Evolutionary conservation across 2,888 invertebrate genomes (phyloP), one percentile per base, ranked within the genome.

Genomic region (Erebia palarica): DNA sequence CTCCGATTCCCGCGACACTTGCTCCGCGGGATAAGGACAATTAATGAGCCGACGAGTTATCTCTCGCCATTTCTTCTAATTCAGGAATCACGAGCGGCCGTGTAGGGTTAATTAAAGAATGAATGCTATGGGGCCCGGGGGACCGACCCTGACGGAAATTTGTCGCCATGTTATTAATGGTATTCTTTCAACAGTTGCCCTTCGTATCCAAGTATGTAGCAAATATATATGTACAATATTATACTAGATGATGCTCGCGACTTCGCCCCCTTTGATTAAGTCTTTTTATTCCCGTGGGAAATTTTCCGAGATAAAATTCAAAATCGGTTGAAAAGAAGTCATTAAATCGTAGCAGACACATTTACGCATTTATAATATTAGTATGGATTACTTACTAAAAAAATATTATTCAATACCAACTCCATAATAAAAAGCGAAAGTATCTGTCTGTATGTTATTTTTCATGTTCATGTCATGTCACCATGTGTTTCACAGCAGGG

Each of bases 11-110:
- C 78, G 73, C 72, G 70, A 70, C 68, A 71, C 67, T 73, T 72
- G 72, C 71, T 74, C 74, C 68, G 79, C 80, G 80, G 82, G 84
- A 88, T 86, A 82, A 82, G 87, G 86, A 89, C 83, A 86, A 89
- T 36, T 36, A 36, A 89, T 87, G 85, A 81, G 77, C 80, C 79
- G 81, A 79, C 75, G 80, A 84, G 86, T 82, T 86, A 89, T 87
- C 86, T 86, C 84, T 80, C 83, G 83, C 84, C 84, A 83, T 87
- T 86, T 84, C 87, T 87, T 87, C 86, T 88, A 88, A 90, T 90
- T 89, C 86, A 83, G 82, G 80, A 75, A 65, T 42, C 63, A 63
- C 63, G 63, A 63, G 82, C 83, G 84, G 80, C 81, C 84, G 82
- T 79, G 77, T 82, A 80, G 82, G 78, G 88, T 89, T 91, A 90